Evolutionary conservation across 2,797 vertebrate genomes (phyloP).

Genomic region (Limosa lapponica): DNA sequence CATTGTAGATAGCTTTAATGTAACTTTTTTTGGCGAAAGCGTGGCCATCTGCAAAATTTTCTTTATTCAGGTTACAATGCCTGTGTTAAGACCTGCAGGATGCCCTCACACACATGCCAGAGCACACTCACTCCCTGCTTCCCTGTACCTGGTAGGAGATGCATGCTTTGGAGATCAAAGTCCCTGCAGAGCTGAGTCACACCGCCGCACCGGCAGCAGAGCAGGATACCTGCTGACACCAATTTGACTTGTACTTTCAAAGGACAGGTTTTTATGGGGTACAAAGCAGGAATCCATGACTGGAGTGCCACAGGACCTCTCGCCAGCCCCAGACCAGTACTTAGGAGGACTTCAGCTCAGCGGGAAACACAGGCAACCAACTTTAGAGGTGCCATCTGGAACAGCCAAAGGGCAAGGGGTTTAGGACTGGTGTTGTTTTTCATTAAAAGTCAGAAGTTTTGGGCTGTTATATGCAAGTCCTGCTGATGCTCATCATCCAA

Average conservation of each 20-base stretch:
- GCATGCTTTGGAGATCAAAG: not conserved
- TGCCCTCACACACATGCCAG: not conserved
- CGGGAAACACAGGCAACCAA: not conserved
- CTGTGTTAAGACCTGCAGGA: not conserved
- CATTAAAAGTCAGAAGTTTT: not conserved
- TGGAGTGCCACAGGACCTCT: not conserved
- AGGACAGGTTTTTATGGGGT: not conserved
- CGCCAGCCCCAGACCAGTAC: not conserved
- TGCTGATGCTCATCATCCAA: not conserved
- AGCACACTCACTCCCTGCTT: not conserved
- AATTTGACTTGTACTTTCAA: not conserved
- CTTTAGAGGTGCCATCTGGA: not conserved
- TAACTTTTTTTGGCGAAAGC: not conserved
- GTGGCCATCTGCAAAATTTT: not conserved
- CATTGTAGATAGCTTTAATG: not conserved
- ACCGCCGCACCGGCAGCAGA: fast-evolving
- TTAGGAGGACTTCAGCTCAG: not conserved
- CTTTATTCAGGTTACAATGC: not conserved
- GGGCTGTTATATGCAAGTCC: not conserved
- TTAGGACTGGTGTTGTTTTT: not conserved
- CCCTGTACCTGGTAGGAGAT: not conserved
- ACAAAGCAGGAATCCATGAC: not conserved
- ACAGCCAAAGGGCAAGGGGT: not conserved
- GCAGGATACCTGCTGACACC: not conserved
- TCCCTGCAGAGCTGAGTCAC: not conserved